Conservation (phyloP, 2,797 vertebrate genomes). For the Sylvia borin region DNA sequence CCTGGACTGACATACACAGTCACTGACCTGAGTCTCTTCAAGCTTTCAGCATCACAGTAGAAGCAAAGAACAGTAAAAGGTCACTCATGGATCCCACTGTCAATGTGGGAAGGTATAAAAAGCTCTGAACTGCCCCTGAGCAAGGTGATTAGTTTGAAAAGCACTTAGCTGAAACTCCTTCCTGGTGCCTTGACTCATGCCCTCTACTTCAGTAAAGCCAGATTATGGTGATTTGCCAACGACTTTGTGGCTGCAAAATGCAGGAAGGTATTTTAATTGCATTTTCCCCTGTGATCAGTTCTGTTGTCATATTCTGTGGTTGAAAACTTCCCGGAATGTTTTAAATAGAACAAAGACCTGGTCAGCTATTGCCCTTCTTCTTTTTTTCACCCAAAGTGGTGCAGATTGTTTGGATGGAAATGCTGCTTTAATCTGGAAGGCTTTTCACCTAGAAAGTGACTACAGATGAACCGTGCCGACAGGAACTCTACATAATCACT, state of each 20-base stretch:
- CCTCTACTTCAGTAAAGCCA: slow-evolving; percentile 34
- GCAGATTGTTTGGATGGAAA: slow-evolving; percentile 8
- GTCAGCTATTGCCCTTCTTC: background rate
- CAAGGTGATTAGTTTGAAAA: slow-evolving; percentile 24
- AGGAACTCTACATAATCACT: background rate
- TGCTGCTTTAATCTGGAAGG: background rate
- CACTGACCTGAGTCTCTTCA: background rate
- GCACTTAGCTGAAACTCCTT: slow-evolving; percentile 29
- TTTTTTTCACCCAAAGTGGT: background rate
- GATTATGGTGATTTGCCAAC: slow-evolving; percentile 40
- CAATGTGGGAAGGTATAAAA: background rate
- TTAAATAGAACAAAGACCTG: slow-evolving; percentile 48
- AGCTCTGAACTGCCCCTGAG: background rate
- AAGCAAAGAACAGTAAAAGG: background rate
- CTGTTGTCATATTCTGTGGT: background rate
- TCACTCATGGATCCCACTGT: background rate
- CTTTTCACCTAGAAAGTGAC: background rate
- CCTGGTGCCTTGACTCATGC: slow-evolving; percentile 34
- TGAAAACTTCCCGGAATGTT: slow-evolving; percentile 27
- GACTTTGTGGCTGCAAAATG: slow-evolving; percentile 47
- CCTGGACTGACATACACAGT: background rate
- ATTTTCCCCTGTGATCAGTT: slow-evolving; percentile 40
- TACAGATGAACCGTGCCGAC: background rate
- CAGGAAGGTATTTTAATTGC: slow-evolving; percentile 65
- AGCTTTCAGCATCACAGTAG: background rate